Evolutionary conservation across 1,140 invertebrate genomes (phyloP).

Genomic region (Panagrolaimus sp.): DNA sequence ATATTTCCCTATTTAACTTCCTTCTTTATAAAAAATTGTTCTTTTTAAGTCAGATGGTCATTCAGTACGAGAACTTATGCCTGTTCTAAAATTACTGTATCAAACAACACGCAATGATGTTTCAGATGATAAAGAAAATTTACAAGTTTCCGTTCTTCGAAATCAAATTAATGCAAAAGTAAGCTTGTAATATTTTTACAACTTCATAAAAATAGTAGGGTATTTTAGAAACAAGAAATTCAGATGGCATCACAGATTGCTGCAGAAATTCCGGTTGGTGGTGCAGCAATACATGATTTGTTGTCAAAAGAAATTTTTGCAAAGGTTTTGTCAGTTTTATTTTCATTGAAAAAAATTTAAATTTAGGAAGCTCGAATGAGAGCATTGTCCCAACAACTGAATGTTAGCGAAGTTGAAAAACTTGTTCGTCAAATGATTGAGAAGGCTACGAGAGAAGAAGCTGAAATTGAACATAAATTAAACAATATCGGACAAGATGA

Average conservation of each 20-base stretch:
- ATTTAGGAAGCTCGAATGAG: conserved; percentile 32
- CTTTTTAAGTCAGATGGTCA: conserved; percentile 79
- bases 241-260: conserved; percentile 78
- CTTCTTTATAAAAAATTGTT: too few relatives aligned
- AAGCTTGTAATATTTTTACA: conserved; percentile 46
- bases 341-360: too few relatives aligned
- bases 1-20: too few relatives aligned
- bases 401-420: conserved; percentile 35
- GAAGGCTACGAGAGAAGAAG: conserved; percentile 18
- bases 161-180: conserved; percentile 52
- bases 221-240: conserved; percentile 68
- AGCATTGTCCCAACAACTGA: conserved; percentile 41
- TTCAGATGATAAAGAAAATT: conserved; percentile 47
- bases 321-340: conserved; percentile 54
- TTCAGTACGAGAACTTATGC: conserved; percentile 86
- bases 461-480: conserved; percentile 64
- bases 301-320: conserved; percentile 80
- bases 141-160: conserved; percentile 36
- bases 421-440: conserved; percentile 31
- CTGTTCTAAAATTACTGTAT: conserved; percentile 77
- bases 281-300: conserved; percentile 81
- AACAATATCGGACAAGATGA: conserved; percentile 78
- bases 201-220: conserved; percentile 20
- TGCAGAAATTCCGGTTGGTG: conserved; percentile 80
- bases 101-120: conserved; percentile 62